Conservation (phyloP, 2,888 invertebrate genomes). For the Papilio elwesi region DNA sequence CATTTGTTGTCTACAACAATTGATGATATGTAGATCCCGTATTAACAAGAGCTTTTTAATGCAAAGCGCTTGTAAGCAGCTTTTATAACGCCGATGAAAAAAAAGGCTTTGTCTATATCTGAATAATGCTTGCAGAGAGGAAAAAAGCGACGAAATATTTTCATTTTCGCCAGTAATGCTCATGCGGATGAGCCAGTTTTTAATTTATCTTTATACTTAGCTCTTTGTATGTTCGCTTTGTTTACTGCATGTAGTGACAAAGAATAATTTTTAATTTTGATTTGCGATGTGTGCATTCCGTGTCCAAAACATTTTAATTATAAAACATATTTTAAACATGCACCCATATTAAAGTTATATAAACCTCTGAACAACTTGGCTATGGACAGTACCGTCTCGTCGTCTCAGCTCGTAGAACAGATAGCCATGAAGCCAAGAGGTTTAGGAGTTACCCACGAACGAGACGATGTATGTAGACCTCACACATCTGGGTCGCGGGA, state of each 20-base stretch:
- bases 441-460: too few relatives aligned
- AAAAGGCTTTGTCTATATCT: conserved; percentile 27
- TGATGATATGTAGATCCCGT: conserved; percentile 29
- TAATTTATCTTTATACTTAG: conserved; percentile 25
- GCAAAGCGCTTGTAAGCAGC: conserved; percentile 35
- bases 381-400: too few relatives aligned
- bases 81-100: conserved; percentile 22
- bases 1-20: conserved; percentile 14
- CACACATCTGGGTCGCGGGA: too few relatives aligned
- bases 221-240: not conserved
- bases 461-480: too few relatives aligned
- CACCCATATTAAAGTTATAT: too few relatives aligned
- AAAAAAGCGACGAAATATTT: conserved; percentile 27
- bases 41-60: conserved; percentile 38
- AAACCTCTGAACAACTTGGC: too few relatives aligned
- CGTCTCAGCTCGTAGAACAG: too few relatives aligned
- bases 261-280: not conserved
- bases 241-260: not conserved
- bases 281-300: not conserved
- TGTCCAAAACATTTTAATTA: not conserved
- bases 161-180: conserved; percentile 24
- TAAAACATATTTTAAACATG: not conserved
- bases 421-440: too few relatives aligned
- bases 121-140: conserved; percentile 25
- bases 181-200: conserved; percentile 18